Percentiles rank a stretch among this genome's conserved stretches.
Evolutionary conservation across 2,113 vertebrate genomes (phyloP).

Genomic region (Mobula birostris): DNA sequence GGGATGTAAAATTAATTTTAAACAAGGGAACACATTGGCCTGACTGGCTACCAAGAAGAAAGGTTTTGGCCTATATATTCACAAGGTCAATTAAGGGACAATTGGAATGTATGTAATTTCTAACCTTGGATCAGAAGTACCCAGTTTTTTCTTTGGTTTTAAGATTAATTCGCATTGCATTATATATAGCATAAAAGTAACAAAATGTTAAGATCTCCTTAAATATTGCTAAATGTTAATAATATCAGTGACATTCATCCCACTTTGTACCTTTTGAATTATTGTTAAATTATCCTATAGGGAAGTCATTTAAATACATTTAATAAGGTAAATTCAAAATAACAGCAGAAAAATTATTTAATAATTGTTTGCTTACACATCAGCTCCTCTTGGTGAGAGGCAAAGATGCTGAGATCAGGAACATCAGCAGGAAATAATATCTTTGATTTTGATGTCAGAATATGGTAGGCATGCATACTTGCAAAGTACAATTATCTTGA

Average conservation of each 20-base stretch:
- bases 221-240: neutral
- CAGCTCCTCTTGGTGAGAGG: neutral
- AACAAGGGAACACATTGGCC: neutral
- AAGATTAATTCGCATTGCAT: neutral
- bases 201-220: neutral
- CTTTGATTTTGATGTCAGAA: neutral
- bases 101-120: neutral
- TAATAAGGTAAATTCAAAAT: neutral
- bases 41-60: neutral
- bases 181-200: neutral
- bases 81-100: neutral
- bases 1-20: slow-evolving; percentile 6
- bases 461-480: neutral
- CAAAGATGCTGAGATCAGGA: neutral
- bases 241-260: neutral
- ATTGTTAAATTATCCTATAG: neutral
- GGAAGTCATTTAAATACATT: neutral
- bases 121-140: neutral
- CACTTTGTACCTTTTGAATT: neutral
- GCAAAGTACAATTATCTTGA: neutral
- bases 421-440: neutral
- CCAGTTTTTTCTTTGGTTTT: neutral
- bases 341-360: neutral
- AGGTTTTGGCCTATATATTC: neutral
- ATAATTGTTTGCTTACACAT: neutral